These are phyloP conservation scores for Drosophila bifasciata DNA, from an alignment of 1,140 invertebrate species.

Conservation along the genomic window DNA sequence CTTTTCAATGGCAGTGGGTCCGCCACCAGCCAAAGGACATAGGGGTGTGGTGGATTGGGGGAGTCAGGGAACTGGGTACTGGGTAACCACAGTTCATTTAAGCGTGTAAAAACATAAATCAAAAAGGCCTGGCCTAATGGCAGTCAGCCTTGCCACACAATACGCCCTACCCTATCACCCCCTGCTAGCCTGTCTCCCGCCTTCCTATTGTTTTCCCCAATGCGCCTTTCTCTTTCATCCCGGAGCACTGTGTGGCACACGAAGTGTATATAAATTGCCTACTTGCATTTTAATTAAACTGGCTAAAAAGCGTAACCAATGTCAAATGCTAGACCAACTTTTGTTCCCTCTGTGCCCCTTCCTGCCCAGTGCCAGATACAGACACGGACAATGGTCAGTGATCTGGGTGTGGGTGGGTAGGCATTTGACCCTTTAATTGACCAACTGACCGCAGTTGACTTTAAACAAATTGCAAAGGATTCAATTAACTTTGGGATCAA, in stretches of 20 bases:
- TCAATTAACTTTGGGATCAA: not conserved
- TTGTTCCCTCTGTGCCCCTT: conserved; percentile 6
- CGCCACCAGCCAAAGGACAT: not conserved
- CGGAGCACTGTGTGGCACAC: conserved; percentile 47
- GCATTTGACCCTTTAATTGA: conserved; percentile 76
- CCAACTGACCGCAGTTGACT: conserved; percentile 73
- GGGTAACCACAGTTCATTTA: conserved; percentile 72
- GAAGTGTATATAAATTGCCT: conserved; percentile 82
- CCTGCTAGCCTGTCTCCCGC: not conserved
- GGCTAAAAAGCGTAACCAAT: conserved; percentile 75
- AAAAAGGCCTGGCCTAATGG: conserved; percentile 74
- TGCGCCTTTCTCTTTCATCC: conserved; percentile 1
- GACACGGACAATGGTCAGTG: conserved; percentile 60
- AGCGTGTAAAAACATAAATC: conserved; percentile 82
- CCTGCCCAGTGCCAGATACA: not conserved
- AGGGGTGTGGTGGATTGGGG: conserved; percentile 16
- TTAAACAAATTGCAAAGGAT: conserved; percentile 67
- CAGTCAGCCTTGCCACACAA: conserved; percentile 46
- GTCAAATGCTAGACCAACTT: conserved; percentile 67
- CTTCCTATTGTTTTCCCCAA: conserved; percentile 12
- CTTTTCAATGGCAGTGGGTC: conserved; percentile 61
- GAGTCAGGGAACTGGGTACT: too few relatives aligned
- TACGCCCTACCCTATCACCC: not conserved
- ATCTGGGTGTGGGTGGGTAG: too few relatives aligned
- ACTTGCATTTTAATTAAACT: conserved; percentile 83